phyloP scores from a whole-genome alignment of 2,888 invertebrate genomes.

The Chloromyia formosa region DNA sequence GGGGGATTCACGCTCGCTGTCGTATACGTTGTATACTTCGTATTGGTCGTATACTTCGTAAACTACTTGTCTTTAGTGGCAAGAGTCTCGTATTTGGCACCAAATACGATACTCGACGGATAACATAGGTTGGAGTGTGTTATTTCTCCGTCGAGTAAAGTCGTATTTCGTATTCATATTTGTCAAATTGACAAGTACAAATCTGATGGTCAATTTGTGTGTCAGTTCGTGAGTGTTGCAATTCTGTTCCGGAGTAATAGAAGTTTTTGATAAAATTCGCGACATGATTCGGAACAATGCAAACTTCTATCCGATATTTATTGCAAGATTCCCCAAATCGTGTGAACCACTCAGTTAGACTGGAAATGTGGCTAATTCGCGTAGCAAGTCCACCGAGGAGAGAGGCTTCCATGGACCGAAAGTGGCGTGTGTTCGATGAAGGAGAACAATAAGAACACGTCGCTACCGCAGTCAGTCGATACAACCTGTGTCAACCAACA shows the following conservation, averaged over 20 bases:
- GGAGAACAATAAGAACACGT: conserved; percentile 46
- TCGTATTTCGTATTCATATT: too few relatives aligned
- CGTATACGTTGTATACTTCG: too few relatives aligned
- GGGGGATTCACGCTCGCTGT: too few relatives aligned
- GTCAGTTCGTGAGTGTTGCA: conserved; percentile 55
- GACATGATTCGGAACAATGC: conserved; percentile 81
- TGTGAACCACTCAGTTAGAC: conserved; percentile 53
- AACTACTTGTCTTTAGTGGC: too few relatives aligned
- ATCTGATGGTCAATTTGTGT: conserved; percentile 59
- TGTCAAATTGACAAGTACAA: too few relatives aligned
- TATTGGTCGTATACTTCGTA: too few relatives aligned
- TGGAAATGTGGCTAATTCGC: conserved; percentile 46
- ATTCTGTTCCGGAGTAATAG: conserved; percentile 68
- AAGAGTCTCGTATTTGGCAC: too few relatives aligned
- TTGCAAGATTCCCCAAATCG: conserved; percentile 64
- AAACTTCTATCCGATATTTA: conserved; percentile 77
- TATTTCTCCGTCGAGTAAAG: too few relatives aligned
- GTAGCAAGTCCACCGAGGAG: conserved; percentile 44
- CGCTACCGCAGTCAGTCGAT: conserved; percentile 22
- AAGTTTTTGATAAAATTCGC: conserved; percentile 73
- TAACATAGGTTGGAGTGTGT: conserved; percentile 59
- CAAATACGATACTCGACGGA: conserved; percentile 61
- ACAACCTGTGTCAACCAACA: conserved; percentile 1
- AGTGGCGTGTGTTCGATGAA: conserved; percentile 51
- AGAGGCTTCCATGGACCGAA: conserved; percentile 48